phyloP scores from a whole-genome alignment of 2,113 vertebrate species.

The Connochaetes taurinus region DNA sequence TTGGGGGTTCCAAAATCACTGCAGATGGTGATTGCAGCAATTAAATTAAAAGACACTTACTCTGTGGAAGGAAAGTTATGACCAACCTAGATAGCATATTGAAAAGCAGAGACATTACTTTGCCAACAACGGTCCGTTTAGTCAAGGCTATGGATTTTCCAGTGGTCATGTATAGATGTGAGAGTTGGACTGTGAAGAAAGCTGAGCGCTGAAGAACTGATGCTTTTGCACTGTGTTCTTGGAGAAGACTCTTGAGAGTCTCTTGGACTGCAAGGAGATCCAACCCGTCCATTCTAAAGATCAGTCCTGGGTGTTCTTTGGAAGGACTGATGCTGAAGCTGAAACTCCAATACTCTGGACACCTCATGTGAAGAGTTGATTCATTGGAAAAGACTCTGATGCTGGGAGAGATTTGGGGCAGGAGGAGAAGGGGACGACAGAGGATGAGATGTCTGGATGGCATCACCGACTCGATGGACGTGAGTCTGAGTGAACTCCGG shows the following conservation, averaged over 20 bases:
- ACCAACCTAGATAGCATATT: no score
- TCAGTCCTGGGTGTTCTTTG: neutral
- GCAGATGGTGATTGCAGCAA: no score
- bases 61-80: no score
- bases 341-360: neutral
- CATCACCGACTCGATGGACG: accelerated
- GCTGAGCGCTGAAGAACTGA: neutral
- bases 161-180: neutral
- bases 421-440: neutral
- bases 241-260: neutral
- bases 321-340: neutral
- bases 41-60: no score
- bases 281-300: neutral
- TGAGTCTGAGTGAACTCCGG: accelerated
- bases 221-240: neutral
- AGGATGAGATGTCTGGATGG: neutral
- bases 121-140: neutral
- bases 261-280: neutral
- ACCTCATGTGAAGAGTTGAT: neutral
- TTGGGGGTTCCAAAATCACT: no score
- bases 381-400: neutral
- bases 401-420: neutral
- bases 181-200: neutral
- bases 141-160: neutral
- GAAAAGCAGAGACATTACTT: neutral